Conservation (phyloP, 2,113 vertebrate genomes). For the Syngnathoides biaculeatus region DNA sequence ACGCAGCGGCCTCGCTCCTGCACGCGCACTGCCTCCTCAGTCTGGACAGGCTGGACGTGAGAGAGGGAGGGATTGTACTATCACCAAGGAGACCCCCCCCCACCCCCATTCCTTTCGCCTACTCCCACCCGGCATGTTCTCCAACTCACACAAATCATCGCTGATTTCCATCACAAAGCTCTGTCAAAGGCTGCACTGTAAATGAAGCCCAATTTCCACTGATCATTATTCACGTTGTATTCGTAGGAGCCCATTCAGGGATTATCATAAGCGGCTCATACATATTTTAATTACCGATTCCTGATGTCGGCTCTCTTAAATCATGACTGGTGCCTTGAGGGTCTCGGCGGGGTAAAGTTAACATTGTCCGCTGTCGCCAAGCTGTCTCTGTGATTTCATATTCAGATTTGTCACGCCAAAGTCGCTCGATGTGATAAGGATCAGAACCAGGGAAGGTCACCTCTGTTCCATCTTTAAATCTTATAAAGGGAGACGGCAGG, state of each 20-base stretch:
- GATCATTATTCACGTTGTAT: slow-evolving; percentile 62
- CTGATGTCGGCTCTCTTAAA: slow-evolving; percentile 41
- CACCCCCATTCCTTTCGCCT: slow-evolving; percentile 13
- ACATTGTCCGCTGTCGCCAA: background rate
- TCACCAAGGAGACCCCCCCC: slow-evolving; percentile 75
- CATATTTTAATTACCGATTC: slow-evolving; percentile 61
- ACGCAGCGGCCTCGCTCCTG: slow-evolving; percentile 80
- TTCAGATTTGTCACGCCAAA: background rate
- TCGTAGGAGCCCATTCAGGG: slow-evolving; percentile 49
- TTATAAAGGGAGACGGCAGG: background rate
- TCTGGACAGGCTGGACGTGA: slow-evolving; percentile 59
- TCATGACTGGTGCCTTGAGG: slow-evolving; percentile 32
- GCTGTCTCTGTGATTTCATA: background rate
- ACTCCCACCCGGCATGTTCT: slow-evolving; percentile 51
- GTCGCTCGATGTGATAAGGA: slow-evolving; percentile 10
- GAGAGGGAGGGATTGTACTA: slow-evolving; percentile 40
- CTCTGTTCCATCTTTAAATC: background rate
- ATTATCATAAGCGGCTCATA: slow-evolving; percentile 57
- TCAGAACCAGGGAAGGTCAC: background rate
- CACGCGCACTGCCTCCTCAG: slow-evolving; percentile 80
- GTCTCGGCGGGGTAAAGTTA: background rate
- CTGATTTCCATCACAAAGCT: slow-evolving; percentile 72
- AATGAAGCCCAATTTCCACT: slow-evolving; percentile 61
- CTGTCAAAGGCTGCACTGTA: slow-evolving; percentile 51
- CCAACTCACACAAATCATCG: slow-evolving; percentile 51